Evolutionary conservation across 2,797 vertebrate genomes (phyloP).

Genomic region (Moxostoma hubbsi): DNA sequence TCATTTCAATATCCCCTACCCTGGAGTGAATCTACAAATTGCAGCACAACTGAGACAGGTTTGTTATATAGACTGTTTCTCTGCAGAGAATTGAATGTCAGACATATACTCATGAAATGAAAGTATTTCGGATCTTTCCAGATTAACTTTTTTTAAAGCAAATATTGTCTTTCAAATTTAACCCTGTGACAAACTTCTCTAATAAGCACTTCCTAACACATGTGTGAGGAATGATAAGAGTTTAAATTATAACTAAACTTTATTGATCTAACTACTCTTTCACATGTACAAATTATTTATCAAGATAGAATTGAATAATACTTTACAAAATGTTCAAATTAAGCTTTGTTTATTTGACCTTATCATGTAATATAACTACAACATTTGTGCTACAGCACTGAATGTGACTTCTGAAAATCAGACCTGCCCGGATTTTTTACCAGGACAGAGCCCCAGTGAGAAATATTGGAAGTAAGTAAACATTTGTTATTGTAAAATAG

Average conservation of each 20-base stretch:
- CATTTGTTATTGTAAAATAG: neutral
- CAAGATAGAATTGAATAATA: neutral
- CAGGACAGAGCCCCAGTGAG: constrained; percentile 86
- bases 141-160: neutral
- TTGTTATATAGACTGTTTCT: constrained; percentile 33
- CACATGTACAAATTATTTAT: neutral
- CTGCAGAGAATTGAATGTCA: neutral
- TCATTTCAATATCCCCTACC: constrained; percentile 91
- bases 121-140: constrained; percentile 10
- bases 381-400: constrained; percentile 35
- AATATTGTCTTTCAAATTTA: neutral
- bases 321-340: neutral
- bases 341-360: constrained; percentile 6
- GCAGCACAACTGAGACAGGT: constrained; percentile 80
- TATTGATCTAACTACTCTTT: neutral
- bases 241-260: neutral
- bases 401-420: constrained; percentile 76
- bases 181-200: neutral
- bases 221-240: neutral
- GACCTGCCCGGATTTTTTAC: constrained; percentile 71
- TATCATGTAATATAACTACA: constrained; percentile 73
- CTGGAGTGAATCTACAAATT: constrained; percentile 85
- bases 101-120: neutral
- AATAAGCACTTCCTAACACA: neutral
- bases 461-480: constrained; percentile 94